Base-by-base conservation (phyloP, 2,888 invertebrate genomes). In the Oligia latruncula region DNA sequence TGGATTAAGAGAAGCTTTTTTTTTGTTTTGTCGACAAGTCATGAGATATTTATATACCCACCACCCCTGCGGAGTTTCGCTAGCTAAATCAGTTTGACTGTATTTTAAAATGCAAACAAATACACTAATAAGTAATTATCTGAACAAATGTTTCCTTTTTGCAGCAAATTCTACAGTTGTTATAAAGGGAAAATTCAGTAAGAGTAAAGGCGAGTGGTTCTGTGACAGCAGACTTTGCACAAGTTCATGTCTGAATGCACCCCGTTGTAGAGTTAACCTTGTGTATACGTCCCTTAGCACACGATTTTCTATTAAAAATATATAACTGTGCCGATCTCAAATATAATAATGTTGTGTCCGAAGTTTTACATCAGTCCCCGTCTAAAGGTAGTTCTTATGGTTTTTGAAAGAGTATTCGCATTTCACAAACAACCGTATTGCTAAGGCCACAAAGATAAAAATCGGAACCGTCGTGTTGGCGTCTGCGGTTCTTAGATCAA, bases 161-260 rank as follows among this genome's bases (percentile, higher is more conserved):
- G 65, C 95, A 95, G 95, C 93, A 71, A 93, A 93, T 87, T 93
- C 96, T 84, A 92, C 94, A 85, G 93, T 92, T 92, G 90, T 93
- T 88, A 91, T 95, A 92, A 95, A 93, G 90, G 95, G 94, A 86
- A 96, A 94, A 90, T 90, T 94, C 91, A 90, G 80, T 93, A 95
- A 93, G 89, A 93, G 86, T 87, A 96, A 95, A 95, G 95, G 96
- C 96, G 95, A 96, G 96, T 96, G 85, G 64, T 76, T 86, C 62
- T 82, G 78, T 85, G 77, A 62, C 49, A 62, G 71, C 71, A 71
- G 71, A 72, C 29, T 82, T 84, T 79, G 84, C 82, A 86, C 90
- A 68, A 87, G 84, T 88, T 77, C 64, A 76, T 89, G 87, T 88
- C 81, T 75, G 85, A 82, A 70, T 88, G 90, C 82, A 74, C 86